A percentile compares a stretch with the other conserved stretches of the same genome.
Conservation (phyloP, 2,113 vertebrate species). For the Scytalopus superciliaris region DNA sequence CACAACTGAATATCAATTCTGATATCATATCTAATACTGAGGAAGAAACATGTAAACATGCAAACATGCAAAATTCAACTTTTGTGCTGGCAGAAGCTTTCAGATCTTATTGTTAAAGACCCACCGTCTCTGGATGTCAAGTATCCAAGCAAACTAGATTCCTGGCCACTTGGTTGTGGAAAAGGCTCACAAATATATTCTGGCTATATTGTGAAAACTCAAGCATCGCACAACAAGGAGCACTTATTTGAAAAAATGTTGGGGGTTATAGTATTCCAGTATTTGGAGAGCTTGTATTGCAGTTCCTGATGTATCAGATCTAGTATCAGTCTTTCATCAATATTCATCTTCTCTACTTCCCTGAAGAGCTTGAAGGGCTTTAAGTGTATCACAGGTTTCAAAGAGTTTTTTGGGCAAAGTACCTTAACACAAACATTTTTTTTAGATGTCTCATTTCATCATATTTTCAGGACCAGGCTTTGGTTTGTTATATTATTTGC, state of each 20-base stretch:
- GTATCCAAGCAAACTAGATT: neutral
- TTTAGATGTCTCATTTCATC: neutral
- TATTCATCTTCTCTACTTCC: neutral
- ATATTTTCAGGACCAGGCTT: neutral
- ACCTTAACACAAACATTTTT: neutral
- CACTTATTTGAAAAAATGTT: neutral
- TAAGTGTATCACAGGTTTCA: neutral
- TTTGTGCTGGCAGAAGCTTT: neutral
- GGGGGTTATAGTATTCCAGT: neutral
- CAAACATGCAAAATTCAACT: neutral
- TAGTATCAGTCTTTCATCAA: neutral
- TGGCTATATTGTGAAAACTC: neutral
- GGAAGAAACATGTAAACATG: neutral
- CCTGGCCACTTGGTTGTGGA: neutral
- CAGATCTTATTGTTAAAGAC: neutral
- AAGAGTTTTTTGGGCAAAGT: neutral
- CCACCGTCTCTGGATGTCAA: neutral
- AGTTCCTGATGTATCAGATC: neutral
- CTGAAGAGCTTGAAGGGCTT: neutral
- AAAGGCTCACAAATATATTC: neutral
- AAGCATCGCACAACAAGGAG: neutral
- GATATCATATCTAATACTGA: neutral
- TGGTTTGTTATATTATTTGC: neutral
- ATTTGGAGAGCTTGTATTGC: neutral
- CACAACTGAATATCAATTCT: neutral